Evolutionary conservation across 2,888 invertebrate genomes (phyloP).

Genomic region (Pandemis heparana): DNA sequence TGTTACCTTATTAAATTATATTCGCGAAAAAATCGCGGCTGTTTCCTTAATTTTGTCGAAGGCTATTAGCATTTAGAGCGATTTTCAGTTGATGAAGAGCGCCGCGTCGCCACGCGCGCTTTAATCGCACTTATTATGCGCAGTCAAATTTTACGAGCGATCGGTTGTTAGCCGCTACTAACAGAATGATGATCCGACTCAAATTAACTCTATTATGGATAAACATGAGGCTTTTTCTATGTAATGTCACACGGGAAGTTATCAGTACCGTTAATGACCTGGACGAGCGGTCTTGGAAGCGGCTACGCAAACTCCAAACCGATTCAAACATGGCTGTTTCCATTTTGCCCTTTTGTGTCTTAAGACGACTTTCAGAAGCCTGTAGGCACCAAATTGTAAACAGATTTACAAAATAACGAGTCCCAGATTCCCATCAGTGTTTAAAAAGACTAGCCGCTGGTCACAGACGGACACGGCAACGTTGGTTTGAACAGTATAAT

Average conservation of each 20-base stretch:
- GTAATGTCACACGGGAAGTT: conserved; percentile 64
- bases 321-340: conserved; percentile 5
- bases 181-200: conserved; percentile 74
- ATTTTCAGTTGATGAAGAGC: conserved; percentile 80
- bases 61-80: conserved; percentile 79
- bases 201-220: conserved; percentile 75
- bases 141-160: conserved; percentile 84
- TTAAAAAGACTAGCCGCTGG: conserved; percentile 38
- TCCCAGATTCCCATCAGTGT: conserved; percentile 20
- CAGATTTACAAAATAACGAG: conserved; percentile 19
- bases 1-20: conserved; percentile 77
- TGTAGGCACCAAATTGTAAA: not conserved
- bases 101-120: conserved; percentile 62
- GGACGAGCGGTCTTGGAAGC: conserved; percentile 3
- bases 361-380: not conserved
- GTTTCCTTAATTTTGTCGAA: conserved; percentile 73
- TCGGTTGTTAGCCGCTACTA: conserved; percentile 77
- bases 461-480: conserved; percentile 37
- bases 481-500: conserved; percentile 46
- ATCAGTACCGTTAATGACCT: conserved; percentile 66
- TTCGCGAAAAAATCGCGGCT: conserved; percentile 71
- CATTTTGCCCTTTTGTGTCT: conserved; percentile 9
- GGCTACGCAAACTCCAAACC: not conserved
- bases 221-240: conserved; percentile 66
- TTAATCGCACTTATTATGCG: conserved; percentile 81